Conservation (phyloP, 2,113 vertebrate species). For the Bubo blakistoni region DNA sequence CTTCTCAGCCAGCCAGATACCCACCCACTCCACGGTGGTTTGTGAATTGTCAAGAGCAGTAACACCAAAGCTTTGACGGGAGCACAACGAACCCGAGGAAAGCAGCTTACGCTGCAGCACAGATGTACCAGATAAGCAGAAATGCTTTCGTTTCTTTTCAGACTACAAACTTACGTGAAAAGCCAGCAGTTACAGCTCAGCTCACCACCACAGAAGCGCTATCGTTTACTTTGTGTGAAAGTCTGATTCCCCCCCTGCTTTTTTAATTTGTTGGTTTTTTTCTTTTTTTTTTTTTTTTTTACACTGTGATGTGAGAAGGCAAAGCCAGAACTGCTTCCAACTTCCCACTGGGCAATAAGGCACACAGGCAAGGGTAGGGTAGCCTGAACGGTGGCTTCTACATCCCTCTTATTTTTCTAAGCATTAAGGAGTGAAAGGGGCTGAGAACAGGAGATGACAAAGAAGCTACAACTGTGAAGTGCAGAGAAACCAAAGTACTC, state of each 20-base stretch:
- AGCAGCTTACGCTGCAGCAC: background rate
- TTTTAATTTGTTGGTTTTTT: background rate
- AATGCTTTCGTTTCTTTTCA: background rate
- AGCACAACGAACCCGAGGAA: background rate
- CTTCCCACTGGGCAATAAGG: background rate
- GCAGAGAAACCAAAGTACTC: background rate
- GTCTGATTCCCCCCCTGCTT: rapidly evolving
- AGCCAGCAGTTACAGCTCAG: background rate
- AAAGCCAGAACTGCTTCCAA: background rate
- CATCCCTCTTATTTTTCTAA: background rate
- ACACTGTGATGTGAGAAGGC: background rate
- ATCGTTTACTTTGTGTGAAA: background rate
- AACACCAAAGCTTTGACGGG: background rate
- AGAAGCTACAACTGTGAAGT: rapidly evolving
- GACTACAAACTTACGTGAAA: background rate
- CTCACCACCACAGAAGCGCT: background rate
- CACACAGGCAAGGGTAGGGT: background rate
- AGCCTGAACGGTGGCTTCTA: background rate
- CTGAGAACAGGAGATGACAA: background rate
- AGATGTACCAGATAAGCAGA: background rate
- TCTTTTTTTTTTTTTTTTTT: background rate
- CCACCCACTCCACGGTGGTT: rapidly evolving
- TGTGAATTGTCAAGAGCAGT: background rate
- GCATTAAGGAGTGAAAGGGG: background rate
- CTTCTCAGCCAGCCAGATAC: background rate